phyloP scores from a whole-genome alignment of 2,888 invertebrate species.

The Caenorhabditis wallacei region DNA sequence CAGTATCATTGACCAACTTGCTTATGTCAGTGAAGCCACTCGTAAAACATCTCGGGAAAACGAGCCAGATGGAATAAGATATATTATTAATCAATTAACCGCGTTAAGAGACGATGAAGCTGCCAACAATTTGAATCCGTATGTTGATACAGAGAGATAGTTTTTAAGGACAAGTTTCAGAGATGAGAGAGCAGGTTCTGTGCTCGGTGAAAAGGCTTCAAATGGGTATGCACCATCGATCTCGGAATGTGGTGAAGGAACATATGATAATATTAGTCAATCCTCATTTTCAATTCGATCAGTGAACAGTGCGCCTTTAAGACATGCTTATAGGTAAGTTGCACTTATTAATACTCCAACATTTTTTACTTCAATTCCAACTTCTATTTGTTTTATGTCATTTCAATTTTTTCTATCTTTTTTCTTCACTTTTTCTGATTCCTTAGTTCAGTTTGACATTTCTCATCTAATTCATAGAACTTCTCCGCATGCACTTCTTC shows the following conservation, averaged over 20 bases:
- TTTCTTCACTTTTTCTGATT: constrained; percentile 15
- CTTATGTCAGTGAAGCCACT: constrained; percentile 74
- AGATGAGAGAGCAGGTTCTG: constrained; percentile 74
- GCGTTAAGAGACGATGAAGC: constrained; percentile 79
- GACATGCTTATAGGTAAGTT: constrained; percentile 65
- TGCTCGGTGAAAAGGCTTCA: constrained; percentile 66
- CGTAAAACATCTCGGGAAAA: constrained; percentile 67
- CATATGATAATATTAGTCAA: constrained; percentile 79
- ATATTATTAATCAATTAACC: constrained; percentile 78
- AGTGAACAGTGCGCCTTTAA: constrained; percentile 69
- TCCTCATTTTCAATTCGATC: constrained; percentile 79
- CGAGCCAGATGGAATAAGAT: constrained; percentile 73
- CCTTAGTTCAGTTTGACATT: not conserved
- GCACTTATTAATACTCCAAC: not conserved
- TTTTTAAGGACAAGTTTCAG: constrained; percentile 41
- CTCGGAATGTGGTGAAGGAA: constrained; percentile 71
- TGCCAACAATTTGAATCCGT: constrained; percentile 65
- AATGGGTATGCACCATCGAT: constrained; percentile 71
- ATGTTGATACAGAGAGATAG: not conserved
- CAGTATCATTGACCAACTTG: constrained; percentile 81
- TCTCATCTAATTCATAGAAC: not conserved
- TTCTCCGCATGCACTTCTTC: constrained; percentile 41
- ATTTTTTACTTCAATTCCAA: constrained; percentile 20
- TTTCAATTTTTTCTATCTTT: not conserved
- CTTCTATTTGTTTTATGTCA: constrained; percentile 18